Evolutionary conservation across 2,113 vertebrate genomes (phyloP), one percentile per base, ranked within the genome.

Genomic region (Oxygymnocypris stewartii): DNA sequence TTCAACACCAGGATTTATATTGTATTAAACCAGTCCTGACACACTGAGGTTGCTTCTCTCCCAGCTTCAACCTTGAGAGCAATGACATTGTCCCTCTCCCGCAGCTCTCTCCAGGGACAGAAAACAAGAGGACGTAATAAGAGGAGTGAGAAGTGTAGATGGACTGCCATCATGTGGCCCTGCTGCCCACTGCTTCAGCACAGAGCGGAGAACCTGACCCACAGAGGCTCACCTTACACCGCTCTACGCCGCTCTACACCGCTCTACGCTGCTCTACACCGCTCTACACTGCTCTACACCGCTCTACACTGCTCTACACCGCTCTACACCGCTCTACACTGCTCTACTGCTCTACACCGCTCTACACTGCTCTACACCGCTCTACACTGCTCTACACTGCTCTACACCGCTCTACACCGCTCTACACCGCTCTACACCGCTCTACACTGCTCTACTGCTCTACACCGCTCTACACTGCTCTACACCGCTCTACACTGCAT

Each of bases 1-100:
- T 88, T 81, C 87, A 84, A 57, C 79, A 63, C 10, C 76, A 88
- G 87, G 71, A 80, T 82, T 85, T 85, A 85, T 73, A 88, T 69
- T 63, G 77, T 81, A 74, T 85, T 79, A 81, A 85, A 59, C 40
- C 44, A 54, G 67, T 73, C 35, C 49, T 79, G 79, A 82, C 79
- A 79, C 51, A 71, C 81, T 67, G 44, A 59, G 40, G 42, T 28
- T 57, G 31, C 51, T 42, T 73, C 65, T 81, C 63, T 86, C 85
- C 69, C 54, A 35, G 77, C 44, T 61, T 75, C 77, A 88, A 88
- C 87, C 83, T 88, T 88, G 78, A 81, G 83, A 76, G 71, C 49
- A 59, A 82, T 40, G 67, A 23, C 82, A 74, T 23, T 81, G 87
- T 71, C 51, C 65, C 51, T 51, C n/a, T 86, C 85, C 37, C 35